Evolutionary conservation across 2,113 vertebrate genomes (phyloP), one percentile per base, ranked within the genome.

Genomic region (Meriones unguiculatus): DNA sequence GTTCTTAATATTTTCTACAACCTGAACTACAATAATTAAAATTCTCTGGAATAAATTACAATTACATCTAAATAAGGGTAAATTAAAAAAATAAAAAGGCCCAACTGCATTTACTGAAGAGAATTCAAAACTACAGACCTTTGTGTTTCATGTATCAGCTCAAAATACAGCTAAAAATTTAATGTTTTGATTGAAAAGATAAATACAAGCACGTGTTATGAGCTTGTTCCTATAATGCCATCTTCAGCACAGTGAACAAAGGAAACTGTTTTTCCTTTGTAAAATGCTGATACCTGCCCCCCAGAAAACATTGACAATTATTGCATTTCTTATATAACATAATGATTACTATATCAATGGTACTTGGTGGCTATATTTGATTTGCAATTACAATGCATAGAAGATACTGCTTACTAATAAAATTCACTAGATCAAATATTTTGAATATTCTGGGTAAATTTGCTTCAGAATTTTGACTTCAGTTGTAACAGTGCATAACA

Each of bases 181-280:
- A 95, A 97, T 81, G n/a, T 81, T 80, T 54, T 38, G 64, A 97
- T 97, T 91, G 78, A 90, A 96, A 81, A 69, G 97, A 98, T 95
- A 98, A 97, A 97, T 91, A 94, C 10, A 80, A 93, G 81, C 90
- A 93, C 8, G 17, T 93, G 82, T 96, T 93, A 94, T 94, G 97
- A 98, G 97, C 87, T 98, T 98, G 98, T 98, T 98, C 96, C 98
- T 98, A 98, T 59, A 98, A 97, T 98, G 98, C 98, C 98, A 98
- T 98, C 98, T 99, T 98, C 98, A 99, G 98, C 98, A 97, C 92
- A 0, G 94, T 97, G 78, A 69, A 97, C 95, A 98, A 96, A 98
- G 94, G 59, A 94, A 95, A 96, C 52, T 95, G 20, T 92, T 94
- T 90, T 91, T 24, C 54, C 73, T 95, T 95, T n/a, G 46, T 69